Percentiles rank a stretch among this genome's conserved stretches.
Evolutionary conservation across 2,113 vertebrate genomes (phyloP).

Genomic region (Conger conger): DNA sequence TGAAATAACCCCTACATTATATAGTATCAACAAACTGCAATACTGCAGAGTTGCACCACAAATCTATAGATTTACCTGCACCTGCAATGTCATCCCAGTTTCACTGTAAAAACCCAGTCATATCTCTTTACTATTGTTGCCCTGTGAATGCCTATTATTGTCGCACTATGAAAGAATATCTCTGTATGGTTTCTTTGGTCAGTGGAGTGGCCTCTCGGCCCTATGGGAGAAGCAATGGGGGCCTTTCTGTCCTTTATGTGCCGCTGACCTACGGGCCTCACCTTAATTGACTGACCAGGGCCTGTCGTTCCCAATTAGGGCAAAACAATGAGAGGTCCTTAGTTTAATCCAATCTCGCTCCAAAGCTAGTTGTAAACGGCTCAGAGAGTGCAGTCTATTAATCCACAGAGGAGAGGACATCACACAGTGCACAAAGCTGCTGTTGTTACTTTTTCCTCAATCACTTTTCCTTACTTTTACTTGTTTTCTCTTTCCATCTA

Average conservation of each 20-base stretch:
- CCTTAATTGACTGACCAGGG: conserved; percentile 49
- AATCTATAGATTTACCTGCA: not conserved
- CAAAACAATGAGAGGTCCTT: conserved; percentile 37
- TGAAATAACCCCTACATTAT: too few relatives aligned
- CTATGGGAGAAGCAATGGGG: conserved; percentile 1
- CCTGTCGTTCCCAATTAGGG: conserved; percentile 59
- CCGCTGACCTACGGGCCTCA: conserved; percentile 25
- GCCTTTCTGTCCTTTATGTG: conserved; percentile 18
- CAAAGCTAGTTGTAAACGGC: conserved; percentile 48
- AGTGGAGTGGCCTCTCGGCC: not conserved
- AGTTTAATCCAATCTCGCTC: conserved; percentile 54
- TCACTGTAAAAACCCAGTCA: not conserved
- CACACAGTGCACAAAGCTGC: conserved; percentile 11
- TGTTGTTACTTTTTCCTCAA: conserved; percentile 1
- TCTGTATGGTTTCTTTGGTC: conserved; percentile 10
- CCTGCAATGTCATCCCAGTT: not conserved
- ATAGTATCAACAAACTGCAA: not conserved
- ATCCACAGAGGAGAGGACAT: conserved; percentile 9
- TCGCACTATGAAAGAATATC: not conserved
- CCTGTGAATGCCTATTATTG: too few relatives aligned
- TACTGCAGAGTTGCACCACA: not conserved
- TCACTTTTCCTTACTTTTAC: not conserved
- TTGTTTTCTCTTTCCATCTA: not conserved
- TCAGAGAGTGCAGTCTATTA: conserved; percentile 34
- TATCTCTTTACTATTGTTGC: too few relatives aligned